Conservation (phyloP, 2,797 vertebrate species). For the Percopsis omiscomaycus region DNA sequence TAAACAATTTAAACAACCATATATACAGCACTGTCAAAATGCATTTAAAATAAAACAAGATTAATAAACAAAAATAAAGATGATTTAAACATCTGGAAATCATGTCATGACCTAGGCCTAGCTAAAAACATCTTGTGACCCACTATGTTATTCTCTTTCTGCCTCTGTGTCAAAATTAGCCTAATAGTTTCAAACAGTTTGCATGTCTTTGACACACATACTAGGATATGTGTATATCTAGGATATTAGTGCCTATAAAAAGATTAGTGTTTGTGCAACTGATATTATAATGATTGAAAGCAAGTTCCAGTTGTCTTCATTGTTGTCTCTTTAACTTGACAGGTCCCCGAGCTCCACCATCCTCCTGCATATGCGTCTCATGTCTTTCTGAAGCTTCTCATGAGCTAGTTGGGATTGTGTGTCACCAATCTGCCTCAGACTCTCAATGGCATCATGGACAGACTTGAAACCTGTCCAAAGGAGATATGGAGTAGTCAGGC, state of each 20-base stretch:
- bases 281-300: neutral
- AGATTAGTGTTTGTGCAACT: constrained; percentile 3
- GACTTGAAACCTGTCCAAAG: constrained; percentile 79
- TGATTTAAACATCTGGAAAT: too few species aligned
- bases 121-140: too few species aligned
- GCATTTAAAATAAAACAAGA: too few species aligned
- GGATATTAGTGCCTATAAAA: neutral
- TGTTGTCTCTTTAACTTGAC: constrained; percentile 30
- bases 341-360: constrained; percentile 64
- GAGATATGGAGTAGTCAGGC: constrained; percentile 20
- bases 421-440: constrained; percentile 80
- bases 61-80: too few species aligned
- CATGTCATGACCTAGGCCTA: too few species aligned
- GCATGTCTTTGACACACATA: neutral
- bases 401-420: constrained; percentile 77
- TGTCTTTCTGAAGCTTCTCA: constrained; percentile 74
- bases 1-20: too few species aligned
- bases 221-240: too few species aligned
- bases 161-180: too few species aligned
- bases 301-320: neutral
- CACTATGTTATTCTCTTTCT: too few species aligned
- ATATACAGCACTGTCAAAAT: too few species aligned
- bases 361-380: constrained; percentile 55
- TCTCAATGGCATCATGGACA: constrained; percentile 78
- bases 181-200: too few species aligned